Percentiles rank a stretch among this genome's conserved stretches.
phyloP scores from a whole-genome alignment of 2,888 invertebrate genomes.

The Ormia ochracea region DNA sequence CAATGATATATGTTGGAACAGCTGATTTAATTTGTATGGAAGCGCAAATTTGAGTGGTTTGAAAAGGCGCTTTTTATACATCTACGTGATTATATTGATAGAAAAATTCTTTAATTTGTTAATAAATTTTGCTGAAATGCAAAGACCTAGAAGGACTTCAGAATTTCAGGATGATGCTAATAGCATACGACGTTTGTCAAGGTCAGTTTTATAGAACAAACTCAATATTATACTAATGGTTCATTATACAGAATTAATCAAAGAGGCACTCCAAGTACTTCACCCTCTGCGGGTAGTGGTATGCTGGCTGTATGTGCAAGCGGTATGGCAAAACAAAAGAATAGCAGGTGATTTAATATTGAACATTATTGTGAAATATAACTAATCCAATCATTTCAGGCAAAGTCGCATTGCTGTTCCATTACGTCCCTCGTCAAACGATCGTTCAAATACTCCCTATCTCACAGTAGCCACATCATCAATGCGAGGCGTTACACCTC shows the following conservation, averaged over 20 bases:
- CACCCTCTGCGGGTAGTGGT: not conserved
- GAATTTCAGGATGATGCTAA: conserved; percentile 70
- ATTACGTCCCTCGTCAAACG: conserved; percentile 63
- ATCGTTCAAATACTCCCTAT: conserved; percentile 41
- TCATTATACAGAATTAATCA: conserved; percentile 5
- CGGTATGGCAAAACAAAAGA: conserved; percentile 59
- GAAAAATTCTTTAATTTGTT: no score
- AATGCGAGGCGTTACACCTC: conserved; percentile 61
- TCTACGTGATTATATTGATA: no score
- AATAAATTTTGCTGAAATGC: no score
- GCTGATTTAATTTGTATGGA: no score
- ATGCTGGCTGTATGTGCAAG: conserved; percentile 15
- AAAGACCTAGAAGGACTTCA: conserved; percentile 71
- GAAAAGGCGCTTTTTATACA: no score
- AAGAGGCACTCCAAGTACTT: conserved; percentile 25
- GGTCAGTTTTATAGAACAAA: conserved; percentile 59
- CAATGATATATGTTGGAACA: no score
- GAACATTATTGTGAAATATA: not conserved
- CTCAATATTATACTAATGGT: not conserved
- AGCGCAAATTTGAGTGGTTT: no score
- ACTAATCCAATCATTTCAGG: conserved; percentile 47
- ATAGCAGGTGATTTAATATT: conserved; percentile 25
- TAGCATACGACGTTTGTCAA: conserved; percentile 65
- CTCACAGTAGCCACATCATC: conserved; percentile 30
- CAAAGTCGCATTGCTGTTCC: conserved; percentile 67